Conservation (phyloP, 1,140 invertebrate genomes). For the Helicoverpa zea region DNA sequence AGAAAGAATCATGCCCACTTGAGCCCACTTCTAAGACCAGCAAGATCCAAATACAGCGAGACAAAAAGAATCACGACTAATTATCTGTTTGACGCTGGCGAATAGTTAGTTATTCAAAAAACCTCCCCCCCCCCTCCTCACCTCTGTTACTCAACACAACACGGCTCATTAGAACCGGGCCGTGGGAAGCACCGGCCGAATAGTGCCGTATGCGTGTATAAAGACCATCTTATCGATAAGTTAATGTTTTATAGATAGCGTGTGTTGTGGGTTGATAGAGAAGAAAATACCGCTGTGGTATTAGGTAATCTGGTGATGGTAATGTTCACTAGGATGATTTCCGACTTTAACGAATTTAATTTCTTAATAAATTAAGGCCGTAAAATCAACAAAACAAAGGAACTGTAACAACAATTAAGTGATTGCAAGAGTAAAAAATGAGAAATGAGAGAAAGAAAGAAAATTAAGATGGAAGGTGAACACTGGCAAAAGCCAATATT, state of each 20-base stretch:
- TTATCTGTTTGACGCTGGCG: constrained; percentile 52
- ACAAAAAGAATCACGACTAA: constrained; percentile 48
- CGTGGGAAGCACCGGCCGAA: constrained; percentile 72
- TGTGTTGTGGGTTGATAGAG: not conserved
- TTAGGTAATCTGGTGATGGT: no score
- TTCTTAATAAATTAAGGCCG: no score
- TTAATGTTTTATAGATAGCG: not conserved
- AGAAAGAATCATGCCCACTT: not conserved
- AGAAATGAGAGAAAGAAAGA: not conserved
- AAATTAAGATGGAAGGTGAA: constrained; percentile 1
- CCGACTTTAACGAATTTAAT: no score
- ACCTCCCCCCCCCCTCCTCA: constrained; percentile 51
- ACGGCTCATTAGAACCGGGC: constrained; percentile 81
- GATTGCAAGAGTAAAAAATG: not conserved
- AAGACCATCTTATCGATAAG: constrained; percentile 54
- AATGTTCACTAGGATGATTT: no score
- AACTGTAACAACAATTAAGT: not conserved
- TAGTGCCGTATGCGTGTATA: constrained; percentile 63
- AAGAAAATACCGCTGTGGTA: no score
- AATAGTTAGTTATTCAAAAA: constrained; percentile 66
- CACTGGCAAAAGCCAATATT: not conserved
- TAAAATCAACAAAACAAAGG: no score
- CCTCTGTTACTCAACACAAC: constrained; percentile 73
- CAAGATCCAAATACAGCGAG: not conserved
- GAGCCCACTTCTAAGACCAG: not conserved